Conservation (phyloP, 1,140 invertebrate species). For the Apolygus lucorum region DNA sequence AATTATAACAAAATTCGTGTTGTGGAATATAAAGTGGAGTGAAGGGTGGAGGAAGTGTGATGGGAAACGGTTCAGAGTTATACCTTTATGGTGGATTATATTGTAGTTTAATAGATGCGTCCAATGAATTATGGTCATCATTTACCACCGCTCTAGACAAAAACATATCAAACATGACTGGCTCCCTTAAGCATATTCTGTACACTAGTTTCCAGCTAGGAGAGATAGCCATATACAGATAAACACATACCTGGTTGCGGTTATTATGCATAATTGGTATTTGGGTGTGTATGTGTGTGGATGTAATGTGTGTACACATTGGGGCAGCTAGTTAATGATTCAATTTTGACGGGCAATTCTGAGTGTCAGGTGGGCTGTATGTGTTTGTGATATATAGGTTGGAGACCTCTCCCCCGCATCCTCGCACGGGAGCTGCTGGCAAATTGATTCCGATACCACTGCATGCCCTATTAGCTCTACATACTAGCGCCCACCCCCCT, state of each 20-base stretch:
- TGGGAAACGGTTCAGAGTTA: no score
- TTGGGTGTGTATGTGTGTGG: conserved; percentile 22
- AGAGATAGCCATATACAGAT: conserved; percentile 21
- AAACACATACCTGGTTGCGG: conserved; percentile 25
- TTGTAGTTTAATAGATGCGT: background rate
- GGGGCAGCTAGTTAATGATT: conserved; percentile 22
- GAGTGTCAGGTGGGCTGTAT: conserved; percentile 22
- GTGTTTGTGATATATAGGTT: conserved; percentile 23
- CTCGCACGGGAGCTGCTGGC: conserved; percentile 7
- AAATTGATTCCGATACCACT: conserved; percentile 21
- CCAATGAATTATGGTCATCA: background rate
- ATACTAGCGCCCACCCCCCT: background rate
- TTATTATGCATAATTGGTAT: conserved; percentile 28
- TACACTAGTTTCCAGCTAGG: conserved; percentile 8
- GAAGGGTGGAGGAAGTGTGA: no score
- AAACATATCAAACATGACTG: conserved; percentile 18
- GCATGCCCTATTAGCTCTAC: conserved; percentile 16
- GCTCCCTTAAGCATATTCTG: conserved; percentile 15
- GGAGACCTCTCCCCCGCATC: background rate
- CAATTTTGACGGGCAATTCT: conserved; percentile 28
- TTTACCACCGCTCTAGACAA: background rate
- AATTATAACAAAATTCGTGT: no score
- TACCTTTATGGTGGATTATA: no score
- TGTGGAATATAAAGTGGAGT: no score
- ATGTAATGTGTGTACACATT: conserved; percentile 24